These are phyloP conservation scores for Leucopternis melanops DNA, from an alignment of 2,113 vertebrate species.

Conservation along the genomic window DNA sequence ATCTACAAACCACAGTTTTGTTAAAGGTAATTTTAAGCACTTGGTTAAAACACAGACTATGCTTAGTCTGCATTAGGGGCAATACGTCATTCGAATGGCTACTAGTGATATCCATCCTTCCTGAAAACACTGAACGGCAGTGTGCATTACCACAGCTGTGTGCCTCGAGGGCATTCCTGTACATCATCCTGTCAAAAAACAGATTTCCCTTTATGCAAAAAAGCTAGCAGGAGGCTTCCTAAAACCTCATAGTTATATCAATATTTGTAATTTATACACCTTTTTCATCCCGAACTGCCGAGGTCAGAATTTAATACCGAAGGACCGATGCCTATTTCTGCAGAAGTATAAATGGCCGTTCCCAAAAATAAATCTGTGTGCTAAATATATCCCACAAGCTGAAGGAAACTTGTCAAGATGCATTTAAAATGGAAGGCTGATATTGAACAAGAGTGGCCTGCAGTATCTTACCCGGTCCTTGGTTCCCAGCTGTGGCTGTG, in stretches of 20 bases:
- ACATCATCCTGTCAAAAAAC: neutral
- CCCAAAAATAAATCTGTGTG: neutral
- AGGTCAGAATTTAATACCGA: neutral
- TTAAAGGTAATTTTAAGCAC: neutral
- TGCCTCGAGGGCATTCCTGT: neutral
- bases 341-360: neutral
- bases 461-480: neutral
- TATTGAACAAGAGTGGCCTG: neutral
- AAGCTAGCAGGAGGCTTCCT: neutral
- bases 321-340: neutral
- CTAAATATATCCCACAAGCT: neutral
- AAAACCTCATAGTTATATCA: neutral
- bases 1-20: neutral
- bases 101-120: neutral
- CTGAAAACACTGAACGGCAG: neutral
- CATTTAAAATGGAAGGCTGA: neutral
- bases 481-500: no score
- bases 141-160: neutral
- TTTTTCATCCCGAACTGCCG: neutral
- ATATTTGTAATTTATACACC: neutral
- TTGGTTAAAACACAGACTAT: neutral
- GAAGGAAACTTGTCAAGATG: conserved; percentile 10
- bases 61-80: neutral
- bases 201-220: neutral
- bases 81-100: neutral